Evolutionary conservation across 2,113 vertebrate species (phyloP).

Genomic region (Naja naja): DNA sequence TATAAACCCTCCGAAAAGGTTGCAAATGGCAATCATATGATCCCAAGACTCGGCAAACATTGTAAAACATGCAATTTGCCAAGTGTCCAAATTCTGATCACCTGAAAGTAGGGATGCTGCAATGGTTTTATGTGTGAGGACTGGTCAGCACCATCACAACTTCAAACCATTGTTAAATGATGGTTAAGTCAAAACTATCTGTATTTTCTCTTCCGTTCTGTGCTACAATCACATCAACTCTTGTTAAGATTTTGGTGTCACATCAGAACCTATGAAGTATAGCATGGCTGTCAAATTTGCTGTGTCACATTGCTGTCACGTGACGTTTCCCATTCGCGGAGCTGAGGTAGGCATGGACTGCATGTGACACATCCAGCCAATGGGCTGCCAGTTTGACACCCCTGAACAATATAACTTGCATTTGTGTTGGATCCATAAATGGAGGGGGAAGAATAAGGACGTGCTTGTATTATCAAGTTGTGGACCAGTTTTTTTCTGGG

Average conservation of each 20-base stretch:
- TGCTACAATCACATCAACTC: background rate
- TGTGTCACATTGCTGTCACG: too few relatives aligned
- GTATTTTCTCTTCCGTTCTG: background rate
- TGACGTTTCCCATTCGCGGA: too few relatives aligned
- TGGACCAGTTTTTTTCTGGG: background rate
- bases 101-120: background rate
- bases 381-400: too few relatives aligned
- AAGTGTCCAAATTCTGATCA: background rate
- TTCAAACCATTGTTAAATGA: background rate
- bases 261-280: background rate
- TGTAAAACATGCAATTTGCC: background rate
- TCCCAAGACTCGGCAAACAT: background rate
- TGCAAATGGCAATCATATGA: background rate
- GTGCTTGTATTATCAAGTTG: background rate
- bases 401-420: background rate
- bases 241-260: background rate
- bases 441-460: background rate
- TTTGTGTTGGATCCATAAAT: background rate
- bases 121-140: background rate
- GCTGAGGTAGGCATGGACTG: too few relatives aligned
- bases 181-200: background rate
- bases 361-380: too few relatives aligned
- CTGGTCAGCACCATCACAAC: background rate
- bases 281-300: too few relatives aligned
- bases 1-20: background rate